Evolutionary conservation across 1,140 invertebrate genomes (phyloP).

Genomic region (Zaprionus gabonicus): DNA sequence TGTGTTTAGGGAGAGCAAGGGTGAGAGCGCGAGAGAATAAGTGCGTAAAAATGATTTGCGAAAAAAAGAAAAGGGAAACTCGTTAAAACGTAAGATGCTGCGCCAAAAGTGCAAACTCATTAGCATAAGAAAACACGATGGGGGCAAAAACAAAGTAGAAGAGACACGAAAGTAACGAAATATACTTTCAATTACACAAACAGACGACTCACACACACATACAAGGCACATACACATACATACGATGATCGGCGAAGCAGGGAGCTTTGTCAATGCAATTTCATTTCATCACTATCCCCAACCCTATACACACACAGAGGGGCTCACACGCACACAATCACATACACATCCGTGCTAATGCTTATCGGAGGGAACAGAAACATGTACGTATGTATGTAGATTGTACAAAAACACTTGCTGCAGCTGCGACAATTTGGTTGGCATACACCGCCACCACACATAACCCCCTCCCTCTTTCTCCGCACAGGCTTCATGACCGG

Average conservation of each 20-base stretch:
- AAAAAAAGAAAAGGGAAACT: slow-evolving; percentile 28
- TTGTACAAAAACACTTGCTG: slow-evolving; percentile 71
- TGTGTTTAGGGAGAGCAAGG: slow-evolving; percentile 19
- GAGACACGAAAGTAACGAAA: slow-evolving; percentile 34
- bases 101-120: slow-evolving; percentile 61
- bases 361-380: slow-evolving; percentile 61
- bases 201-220: slow-evolving; percentile 31
- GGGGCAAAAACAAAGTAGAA: slow-evolving; percentile 55
- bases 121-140: slow-evolving; percentile 71
- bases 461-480: slow-evolving; percentile 12
- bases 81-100: slow-evolving; percentile 50
- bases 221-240: slow-evolving; percentile 28
- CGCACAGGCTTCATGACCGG: slow-evolving; percentile 12
- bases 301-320: slow-evolving; percentile 23
- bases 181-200: slow-evolving; percentile 54
- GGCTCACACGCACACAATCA: slow-evolving; percentile 16
- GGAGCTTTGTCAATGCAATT: slow-evolving; percentile 64
- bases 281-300: slow-evolving; percentile 55
- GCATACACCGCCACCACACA: slow-evolving; percentile 30
- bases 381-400: slow-evolving; percentile 23
- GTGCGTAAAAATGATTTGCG: slow-evolving; percentile 31
- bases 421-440: slow-evolving; percentile 56
- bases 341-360: slow-evolving; percentile 33
- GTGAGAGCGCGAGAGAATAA: slow-evolving; percentile 17
- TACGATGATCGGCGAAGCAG: slow-evolving; percentile 25